A percentile compares a stretch with the other conserved stretches of the same genome.
Conservation (phyloP, 2,888 invertebrate genomes). For the Drosophila kanekoi region DNA sequence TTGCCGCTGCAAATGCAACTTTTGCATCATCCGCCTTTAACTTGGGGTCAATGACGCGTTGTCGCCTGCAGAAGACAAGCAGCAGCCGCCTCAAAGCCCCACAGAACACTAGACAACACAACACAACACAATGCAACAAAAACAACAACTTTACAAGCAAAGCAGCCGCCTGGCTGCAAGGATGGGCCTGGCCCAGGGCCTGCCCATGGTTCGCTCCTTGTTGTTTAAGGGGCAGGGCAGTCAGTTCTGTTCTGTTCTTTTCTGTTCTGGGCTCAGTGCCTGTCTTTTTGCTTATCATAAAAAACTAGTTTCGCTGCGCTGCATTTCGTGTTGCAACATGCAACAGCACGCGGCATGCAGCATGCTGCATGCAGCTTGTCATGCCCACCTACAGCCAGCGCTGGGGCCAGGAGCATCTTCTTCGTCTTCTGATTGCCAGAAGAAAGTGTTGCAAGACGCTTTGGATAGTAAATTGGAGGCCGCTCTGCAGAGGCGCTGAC, state of each 20-base stretch:
- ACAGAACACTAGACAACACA: conserved; percentile 35
- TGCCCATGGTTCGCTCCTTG: conserved; percentile 36
- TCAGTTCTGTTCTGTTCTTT: conserved; percentile 20
- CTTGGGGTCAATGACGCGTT: conserved; percentile 67
- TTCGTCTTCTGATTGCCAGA: conserved; percentile 44
- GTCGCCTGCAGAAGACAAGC: conserved; percentile 44
- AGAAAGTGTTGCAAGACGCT: conserved; percentile 70
- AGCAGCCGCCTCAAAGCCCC: conserved; percentile 59
- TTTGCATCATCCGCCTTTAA: conserved; percentile 19
- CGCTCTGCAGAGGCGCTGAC: conserved; percentile 48
- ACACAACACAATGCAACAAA: conserved; percentile 32
- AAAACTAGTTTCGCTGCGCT: conserved; percentile 70
- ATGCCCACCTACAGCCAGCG: conserved; percentile 55
- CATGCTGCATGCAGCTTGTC: conserved; percentile 50
- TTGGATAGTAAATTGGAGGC: conserved; percentile 51
- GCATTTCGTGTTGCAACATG: conserved; percentile 44
- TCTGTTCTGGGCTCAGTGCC: conserved; percentile 7
- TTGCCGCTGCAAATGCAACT: conserved; percentile 17
- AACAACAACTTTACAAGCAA: conserved; percentile 47
- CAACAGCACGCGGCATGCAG: conserved; percentile 25
- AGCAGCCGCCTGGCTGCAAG: conserved; percentile 32
- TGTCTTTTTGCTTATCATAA: conserved; percentile 52
- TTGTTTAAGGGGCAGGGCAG: conserved; percentile 41
- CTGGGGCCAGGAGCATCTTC: conserved; percentile 26
- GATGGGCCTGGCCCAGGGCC: conserved; percentile 35